Evolutionary conservation across 1,140 invertebrate genomes (phyloP).

Genomic region (Drosophila kurseongensis): DNA sequence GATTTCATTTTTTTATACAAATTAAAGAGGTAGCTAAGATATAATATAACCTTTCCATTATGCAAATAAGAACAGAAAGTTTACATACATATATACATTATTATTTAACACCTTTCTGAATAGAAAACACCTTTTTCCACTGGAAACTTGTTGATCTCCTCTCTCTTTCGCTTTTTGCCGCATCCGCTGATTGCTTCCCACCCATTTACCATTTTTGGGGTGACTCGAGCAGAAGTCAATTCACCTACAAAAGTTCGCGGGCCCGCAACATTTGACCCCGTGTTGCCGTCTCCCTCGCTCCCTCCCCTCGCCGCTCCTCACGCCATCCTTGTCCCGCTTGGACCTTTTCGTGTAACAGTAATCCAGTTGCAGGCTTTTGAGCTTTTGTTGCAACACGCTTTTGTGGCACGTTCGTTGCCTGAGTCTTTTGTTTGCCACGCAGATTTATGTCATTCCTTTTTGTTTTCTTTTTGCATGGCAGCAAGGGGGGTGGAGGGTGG

Average conservation of each 20-base stretch:
- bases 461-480: conserved; percentile 2
- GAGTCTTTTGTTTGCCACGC: conserved; percentile 80
- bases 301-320: no score
- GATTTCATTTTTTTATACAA: no score
- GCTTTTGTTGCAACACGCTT: conserved; percentile 55
- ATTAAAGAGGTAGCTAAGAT: no score
- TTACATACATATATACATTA: no score
- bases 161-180: neutral
- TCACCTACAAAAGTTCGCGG: conserved; percentile 45
- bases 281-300: conserved; percentile 11
- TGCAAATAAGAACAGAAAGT: no score
- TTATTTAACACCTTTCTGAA: no score
- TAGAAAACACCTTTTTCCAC: neutral
- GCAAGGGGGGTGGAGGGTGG: no score
- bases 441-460: conserved; percentile 77
- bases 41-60: no score
- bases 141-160: neutral
- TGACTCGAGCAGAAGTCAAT: conserved; percentile 42
- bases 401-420: conserved; percentile 73
- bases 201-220: conserved; percentile 40
- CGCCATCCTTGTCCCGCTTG: neutral
- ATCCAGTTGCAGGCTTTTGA: conserved; percentile 67
- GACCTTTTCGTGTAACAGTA: conserved; percentile 65
- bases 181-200: conserved; percentile 38
- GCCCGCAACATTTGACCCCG: conserved; percentile 41